Evolutionary conservation across 2,113 vertebrate genomes (phyloP).

Genomic region (Erinaceus europaeus): DNA sequence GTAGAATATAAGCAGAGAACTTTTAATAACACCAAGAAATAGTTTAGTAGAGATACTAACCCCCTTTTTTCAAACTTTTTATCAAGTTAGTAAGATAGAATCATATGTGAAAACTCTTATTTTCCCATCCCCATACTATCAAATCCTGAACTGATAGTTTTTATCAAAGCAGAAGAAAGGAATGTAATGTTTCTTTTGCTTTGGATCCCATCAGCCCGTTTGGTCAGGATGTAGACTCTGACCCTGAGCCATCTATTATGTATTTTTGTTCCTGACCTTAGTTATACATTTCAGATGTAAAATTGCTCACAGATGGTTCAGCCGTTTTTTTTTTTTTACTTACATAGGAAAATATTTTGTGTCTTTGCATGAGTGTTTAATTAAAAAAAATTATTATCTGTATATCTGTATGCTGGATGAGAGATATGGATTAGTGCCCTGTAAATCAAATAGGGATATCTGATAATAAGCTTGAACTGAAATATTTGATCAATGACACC

Average conservation of each 20-base stretch:
- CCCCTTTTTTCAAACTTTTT: not conserved
- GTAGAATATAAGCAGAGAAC: not conserved
- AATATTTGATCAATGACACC: conserved; percentile 29
- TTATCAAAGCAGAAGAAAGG: not conserved
- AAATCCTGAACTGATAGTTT: not conserved
- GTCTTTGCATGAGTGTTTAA: conserved; percentile 8
- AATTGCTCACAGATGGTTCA: conserved; percentile 53
- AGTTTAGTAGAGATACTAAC: not conserved
- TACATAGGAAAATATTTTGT: conserved; percentile 52
- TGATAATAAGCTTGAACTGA: not conserved
- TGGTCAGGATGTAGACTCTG: conserved; percentile 36
- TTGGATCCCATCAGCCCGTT: conserved; percentile 20
- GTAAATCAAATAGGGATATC: conserved; percentile 7
- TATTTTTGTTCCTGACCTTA: conserved; percentile 56
- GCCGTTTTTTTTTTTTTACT: conserved; percentile 17
- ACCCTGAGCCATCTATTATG: conserved; percentile 39
- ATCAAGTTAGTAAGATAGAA: not conserved
- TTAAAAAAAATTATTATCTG: conserved; percentile 33
- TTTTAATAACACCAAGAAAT: not conserved
- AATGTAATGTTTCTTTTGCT: not conserved
- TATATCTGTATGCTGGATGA: not conserved
- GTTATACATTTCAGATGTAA: conserved; percentile 47
- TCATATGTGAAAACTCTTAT: not conserved
- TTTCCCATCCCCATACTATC: not conserved
- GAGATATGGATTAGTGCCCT: not conserved